Percentiles rank a stretch among this genome's conserved stretches.
Conservation (phyloP, 2,797 vertebrate species). For the Borostomias antarcticus region DNA sequence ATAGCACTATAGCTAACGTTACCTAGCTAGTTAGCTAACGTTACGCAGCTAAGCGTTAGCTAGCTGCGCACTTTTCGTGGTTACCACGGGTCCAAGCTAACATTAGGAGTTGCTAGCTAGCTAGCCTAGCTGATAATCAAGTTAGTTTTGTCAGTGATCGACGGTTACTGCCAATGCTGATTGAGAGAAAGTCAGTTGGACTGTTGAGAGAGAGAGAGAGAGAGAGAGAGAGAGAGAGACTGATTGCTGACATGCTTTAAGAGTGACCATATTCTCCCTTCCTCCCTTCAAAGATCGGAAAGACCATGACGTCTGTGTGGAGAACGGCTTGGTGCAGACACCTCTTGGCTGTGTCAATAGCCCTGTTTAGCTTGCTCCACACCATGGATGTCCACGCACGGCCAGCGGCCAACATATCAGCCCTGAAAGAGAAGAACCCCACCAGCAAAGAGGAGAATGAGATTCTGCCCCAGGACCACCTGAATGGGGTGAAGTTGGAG, state of each 20-base stretch:
- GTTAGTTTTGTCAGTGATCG: background rate
- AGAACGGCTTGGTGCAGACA: slow-evolving; percentile 62
- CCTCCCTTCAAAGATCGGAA: background rate
- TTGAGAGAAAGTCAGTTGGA: no score
- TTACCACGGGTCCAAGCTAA: no score
- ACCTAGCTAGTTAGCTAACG: background rate
- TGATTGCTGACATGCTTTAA: background rate
- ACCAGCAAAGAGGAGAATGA: slow-evolving; percentile 84
- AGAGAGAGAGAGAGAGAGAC: no score
- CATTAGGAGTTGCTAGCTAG: no score
- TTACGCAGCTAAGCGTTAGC: no score
- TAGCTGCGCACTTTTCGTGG: no score
- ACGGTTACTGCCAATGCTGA: background rate
- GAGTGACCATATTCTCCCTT: background rate
- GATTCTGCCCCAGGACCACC: slow-evolving; percentile 91
- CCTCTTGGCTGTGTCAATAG: slow-evolving; percentile 69
- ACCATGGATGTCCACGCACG: slow-evolving; percentile 76
- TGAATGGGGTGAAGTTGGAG: slow-evolving; percentile 94
- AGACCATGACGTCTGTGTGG: slow-evolving; percentile 68
- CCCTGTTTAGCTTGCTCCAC: slow-evolving; percentile 72
- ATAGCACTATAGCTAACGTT: background rate
- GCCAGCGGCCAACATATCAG: slow-evolving; percentile 90
- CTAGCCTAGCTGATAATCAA: background rate
- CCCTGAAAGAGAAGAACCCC: slow-evolving; percentile 75
- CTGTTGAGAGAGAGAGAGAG: no score